Base-by-base conservation (phyloP, 2,888 invertebrate genomes). In the Lasioglossum morio region DNA sequence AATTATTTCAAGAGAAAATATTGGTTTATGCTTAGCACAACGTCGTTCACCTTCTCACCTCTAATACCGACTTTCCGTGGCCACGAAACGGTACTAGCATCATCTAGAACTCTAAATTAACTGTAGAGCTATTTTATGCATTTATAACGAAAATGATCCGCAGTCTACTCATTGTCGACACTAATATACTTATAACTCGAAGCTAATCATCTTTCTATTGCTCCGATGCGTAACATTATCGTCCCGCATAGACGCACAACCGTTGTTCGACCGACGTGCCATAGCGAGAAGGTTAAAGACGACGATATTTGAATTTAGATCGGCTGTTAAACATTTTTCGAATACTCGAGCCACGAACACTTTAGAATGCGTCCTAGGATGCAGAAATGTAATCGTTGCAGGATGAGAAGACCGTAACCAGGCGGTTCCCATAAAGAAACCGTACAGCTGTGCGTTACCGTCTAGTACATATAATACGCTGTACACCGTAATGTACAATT, bases 401-500 rank as follows among this genome's bases (percentile, higher is more conserved):
- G 37, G 40, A 70, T 70, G 70, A 40, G 70, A 70, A 70, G n/a
- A n/a, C 12, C 40, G 10, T 40, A 40, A 1, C 40, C 40, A n/a
- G 37, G 12, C 23, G 37, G 70, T 70, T 70, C 70, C 70, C 70
- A 69, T 69, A 70, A 57, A 57, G 70, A 40, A 40, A 40, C 40
- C 40, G 23, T 40, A 40, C 23, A 37, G 16, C 12, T 40, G n/a
- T n/a, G 37, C 37, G n/a, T 70, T 70, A 70, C 40, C 0, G n/a
- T 70, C 12, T 70, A 40, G 12, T 40, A 40, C 23, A n/a, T 40
- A 14, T 70, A 69, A 69, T 69, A 69, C 10, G 37, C 12, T 69
- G 66, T 34, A 19, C 34, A 5, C 66, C 66, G 66, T 69, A 37
- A 70, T 70, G 40, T 40, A 60, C 30, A 27, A 48, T 48, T 72